These are phyloP conservation scores for Epinotia ramella DNA, from an alignment of 2,888 invertebrate species.

Conservation along the genomic window DNA sequence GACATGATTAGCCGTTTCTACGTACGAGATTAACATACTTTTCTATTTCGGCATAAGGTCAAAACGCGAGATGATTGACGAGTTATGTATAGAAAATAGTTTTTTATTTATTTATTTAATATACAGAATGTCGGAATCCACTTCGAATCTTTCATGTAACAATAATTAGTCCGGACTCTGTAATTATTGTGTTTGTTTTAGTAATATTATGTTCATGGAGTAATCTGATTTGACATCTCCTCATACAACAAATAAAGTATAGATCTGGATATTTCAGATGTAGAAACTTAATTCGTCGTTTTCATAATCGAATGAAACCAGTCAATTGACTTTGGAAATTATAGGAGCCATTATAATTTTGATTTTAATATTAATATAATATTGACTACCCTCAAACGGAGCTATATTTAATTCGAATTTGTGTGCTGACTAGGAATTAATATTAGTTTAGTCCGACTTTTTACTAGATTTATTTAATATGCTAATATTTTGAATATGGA, in stretches of 20 bases:
- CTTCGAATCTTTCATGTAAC: neutral
- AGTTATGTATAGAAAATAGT: neutral
- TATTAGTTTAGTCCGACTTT: too few species aligned
- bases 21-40: constrained; percentile 10
- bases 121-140: neutral
- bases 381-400: neutral
- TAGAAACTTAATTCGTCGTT: neutral
- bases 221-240: too few species aligned
- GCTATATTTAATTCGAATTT: neutral
- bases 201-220: too few species aligned
- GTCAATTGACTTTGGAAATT: constrained; percentile 2
- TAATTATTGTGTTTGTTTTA: too few species aligned
- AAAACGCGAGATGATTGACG: neutral
- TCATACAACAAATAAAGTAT: too few species aligned
- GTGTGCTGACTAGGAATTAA: neutral
- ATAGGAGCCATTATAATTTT: neutral
- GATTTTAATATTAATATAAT: neutral
- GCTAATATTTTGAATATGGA: too few species aligned
- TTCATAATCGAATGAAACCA: neutral
- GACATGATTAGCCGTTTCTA: neutral
- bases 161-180: too few species aligned
- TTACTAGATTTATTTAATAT: too few species aligned
- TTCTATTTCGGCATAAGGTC: neutral
- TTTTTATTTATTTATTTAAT: neutral
- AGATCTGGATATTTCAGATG: neutral